Conservation (phyloP, 2,888 invertebrate species). For the Drosophila antonietae region DNA sequence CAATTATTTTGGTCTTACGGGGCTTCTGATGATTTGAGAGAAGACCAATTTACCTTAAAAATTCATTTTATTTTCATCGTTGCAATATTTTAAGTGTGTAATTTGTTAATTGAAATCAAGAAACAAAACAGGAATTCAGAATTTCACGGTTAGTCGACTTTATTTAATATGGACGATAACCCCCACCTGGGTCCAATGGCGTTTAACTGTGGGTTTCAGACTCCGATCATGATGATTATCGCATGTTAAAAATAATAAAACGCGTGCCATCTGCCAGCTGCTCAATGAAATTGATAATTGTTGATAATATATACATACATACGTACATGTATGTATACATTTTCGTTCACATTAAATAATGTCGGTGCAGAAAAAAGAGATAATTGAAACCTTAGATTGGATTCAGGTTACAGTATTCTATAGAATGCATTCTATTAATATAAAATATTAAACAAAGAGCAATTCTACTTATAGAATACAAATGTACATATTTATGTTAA, state of each 20-base stretch:
- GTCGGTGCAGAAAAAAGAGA: neutral
- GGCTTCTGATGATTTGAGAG: neutral
- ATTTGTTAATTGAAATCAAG: conserved; percentile 23
- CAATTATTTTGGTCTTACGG: neutral
- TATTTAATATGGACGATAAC: conserved; percentile 38
- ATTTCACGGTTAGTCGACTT: conserved; percentile 32
- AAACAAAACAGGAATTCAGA: conserved; percentile 35
- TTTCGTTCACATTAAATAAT: neutral
- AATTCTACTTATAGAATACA: too few relatives aligned
- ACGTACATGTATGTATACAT: neutral
- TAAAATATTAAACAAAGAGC: too few relatives aligned
- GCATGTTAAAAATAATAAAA: conserved; percentile 11
- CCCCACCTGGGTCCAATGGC: conserved; percentile 23
- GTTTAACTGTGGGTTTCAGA: conserved; percentile 20
- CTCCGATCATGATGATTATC: conserved; percentile 19
- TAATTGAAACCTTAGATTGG: neutral
- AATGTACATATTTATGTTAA: too few relatives aligned
- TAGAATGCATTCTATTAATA: too few relatives aligned
- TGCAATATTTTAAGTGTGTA: conserved; percentile 11
- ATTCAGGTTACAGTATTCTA: neutral
- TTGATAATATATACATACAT: neutral
- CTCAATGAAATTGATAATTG: conserved; percentile 1
- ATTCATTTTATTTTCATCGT: neutral
- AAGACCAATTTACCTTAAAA: conserved; percentile 3
- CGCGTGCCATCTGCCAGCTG: conserved; percentile 33